Conservation (phyloP, 1,140 invertebrate species). For the Drosophila orosa region DNA sequence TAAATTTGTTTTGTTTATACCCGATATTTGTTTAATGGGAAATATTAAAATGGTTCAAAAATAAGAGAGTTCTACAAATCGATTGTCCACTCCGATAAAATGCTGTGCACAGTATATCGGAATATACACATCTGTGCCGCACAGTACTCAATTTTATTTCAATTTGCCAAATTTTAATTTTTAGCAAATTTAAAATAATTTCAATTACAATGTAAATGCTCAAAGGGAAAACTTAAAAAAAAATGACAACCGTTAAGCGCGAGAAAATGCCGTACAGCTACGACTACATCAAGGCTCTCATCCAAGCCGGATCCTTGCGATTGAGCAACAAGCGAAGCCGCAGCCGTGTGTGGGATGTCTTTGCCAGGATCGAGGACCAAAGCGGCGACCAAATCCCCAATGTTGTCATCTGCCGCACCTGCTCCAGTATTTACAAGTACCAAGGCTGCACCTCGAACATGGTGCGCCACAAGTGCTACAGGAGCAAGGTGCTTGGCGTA, state of each 20-base stretch:
- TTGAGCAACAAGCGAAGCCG: conserved; percentile 25
- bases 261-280: conserved; percentile 5
- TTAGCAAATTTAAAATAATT: background rate
- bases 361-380: conserved; percentile 21
- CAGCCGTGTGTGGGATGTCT: conserved; percentile 34
- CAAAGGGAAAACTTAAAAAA: background rate
- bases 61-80: background rate
- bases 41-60: background rate
- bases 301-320: conserved; percentile 12
- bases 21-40: background rate
- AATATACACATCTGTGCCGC: background rate
- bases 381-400: conserved; percentile 4
- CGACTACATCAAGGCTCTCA: conserved; percentile 14
- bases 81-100: background rate
- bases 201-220: background rate
- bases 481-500: background rate
- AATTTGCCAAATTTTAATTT: background rate
- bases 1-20: too few relatives aligned
- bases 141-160: background rate
- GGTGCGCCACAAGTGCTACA: conserved; percentile 36
- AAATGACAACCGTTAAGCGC: background rate
- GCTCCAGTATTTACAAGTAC: conserved; percentile 23
- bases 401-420: conserved; percentile 28
- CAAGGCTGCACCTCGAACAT: conserved; percentile 25
- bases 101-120: background rate